These are phyloP conservation scores for Sinocyclocheilus rhinocerous DNA, from an alignment of 2,113 vertebrate genomes.

Conservation along the genomic window DNA sequence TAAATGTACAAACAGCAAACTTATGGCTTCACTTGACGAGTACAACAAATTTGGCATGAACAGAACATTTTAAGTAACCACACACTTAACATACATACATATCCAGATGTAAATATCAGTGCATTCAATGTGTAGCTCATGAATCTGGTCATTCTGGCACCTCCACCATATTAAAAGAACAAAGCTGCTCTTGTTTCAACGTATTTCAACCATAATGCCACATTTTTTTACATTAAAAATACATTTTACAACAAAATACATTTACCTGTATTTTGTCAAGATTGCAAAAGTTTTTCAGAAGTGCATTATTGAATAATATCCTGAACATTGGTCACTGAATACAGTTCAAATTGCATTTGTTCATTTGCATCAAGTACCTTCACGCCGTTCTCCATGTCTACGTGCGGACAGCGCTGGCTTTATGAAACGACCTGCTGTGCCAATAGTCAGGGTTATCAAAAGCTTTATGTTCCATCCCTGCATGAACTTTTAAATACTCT, in stretches of 20 bases:
- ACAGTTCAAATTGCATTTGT: too few relatives aligned
- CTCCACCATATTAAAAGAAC: constrained; percentile 10
- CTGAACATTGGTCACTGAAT: background rate
- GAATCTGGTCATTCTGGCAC: constrained; percentile 4
- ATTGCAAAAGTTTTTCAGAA: background rate
- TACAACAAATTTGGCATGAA: constrained; percentile 9
- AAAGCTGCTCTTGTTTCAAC: constrained; percentile 8
- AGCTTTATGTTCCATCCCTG: constrained; percentile 77
- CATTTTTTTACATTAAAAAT: background rate
- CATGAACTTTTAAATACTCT: constrained; percentile 70
- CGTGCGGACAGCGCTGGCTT: constrained; percentile 78
- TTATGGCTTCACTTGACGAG: constrained; percentile 8
- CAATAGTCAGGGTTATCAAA: constrained; percentile 95
- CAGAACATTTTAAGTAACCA: constrained; percentile 23
- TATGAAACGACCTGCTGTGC: constrained; percentile 87
- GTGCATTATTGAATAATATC: background rate
- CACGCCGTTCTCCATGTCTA: constrained; percentile 60
- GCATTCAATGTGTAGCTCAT: constrained; percentile 28
- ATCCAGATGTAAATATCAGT: constrained; percentile 17
- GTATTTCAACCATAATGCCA: constrained; percentile 18
- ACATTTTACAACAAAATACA: background rate
- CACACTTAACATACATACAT: constrained; percentile 1
- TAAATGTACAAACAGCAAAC: background rate
- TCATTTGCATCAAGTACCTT: background rate
- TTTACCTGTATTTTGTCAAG: background rate